phyloP scores from a whole-genome alignment of 2,797 vertebrate species.

The Leucoraja ocellata region DNA sequence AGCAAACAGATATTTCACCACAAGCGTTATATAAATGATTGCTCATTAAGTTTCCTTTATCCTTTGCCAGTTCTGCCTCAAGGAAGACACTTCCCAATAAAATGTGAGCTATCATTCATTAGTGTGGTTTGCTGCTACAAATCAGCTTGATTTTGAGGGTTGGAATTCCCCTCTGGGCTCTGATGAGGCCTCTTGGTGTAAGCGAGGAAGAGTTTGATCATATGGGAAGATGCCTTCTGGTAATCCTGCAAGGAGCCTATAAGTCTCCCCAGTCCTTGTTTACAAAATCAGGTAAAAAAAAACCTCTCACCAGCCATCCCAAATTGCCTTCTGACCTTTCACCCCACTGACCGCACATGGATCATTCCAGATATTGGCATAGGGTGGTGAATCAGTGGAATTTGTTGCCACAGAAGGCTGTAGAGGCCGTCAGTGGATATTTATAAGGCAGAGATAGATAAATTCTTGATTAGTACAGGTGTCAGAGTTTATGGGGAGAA shows the following conservation, averaged over 20 bases:
- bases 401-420: too few relatives aligned
- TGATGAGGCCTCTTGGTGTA: not conserved
- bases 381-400: too few relatives aligned
- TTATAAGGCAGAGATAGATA: too few relatives aligned
- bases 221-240: not conserved
- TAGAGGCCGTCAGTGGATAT: too few relatives aligned
- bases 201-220: not conserved
- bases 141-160: not conserved
- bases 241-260: not conserved
- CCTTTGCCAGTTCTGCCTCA: not conserved
- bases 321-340: not conserved
- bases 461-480: too few relatives aligned
- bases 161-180: not conserved
- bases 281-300: not conserved
- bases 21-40: not conserved
- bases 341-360: not conserved
- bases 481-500: too few relatives aligned
- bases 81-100: not conserved
- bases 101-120: not conserved
- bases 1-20: not conserved
- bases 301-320: not conserved
- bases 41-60: not conserved
- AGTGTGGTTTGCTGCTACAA: not conserved
- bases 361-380: too few relatives aligned
- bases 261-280: not conserved